Percentiles rank a stretch among this genome's conserved stretches.
Conservation (phyloP, 53 echinoderm and acorn worm species). For the Actinopyga echinites region DNA sequence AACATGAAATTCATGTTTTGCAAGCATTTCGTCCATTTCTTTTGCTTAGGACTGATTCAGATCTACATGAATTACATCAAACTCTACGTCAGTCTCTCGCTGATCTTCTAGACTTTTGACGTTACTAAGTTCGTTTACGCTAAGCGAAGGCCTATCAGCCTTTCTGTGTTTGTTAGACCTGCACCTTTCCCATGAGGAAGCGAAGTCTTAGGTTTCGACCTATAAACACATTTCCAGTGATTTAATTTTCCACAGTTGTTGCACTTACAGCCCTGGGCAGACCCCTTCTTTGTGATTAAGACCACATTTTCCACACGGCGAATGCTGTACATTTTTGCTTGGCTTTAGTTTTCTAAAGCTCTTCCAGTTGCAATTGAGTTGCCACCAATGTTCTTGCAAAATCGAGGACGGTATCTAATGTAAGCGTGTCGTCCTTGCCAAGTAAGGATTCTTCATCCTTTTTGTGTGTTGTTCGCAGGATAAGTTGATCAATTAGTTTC, state of each 20-base stretch:
- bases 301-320: neutral
- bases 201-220: neutral
- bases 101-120: too few species aligned
- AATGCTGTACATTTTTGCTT: neutral
- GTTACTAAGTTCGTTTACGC: too few species aligned
- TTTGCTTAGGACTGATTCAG: neutral
- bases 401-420: conserved; percentile 35
- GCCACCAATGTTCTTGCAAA: conserved; percentile 17
- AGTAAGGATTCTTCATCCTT: conserved; percentile 57
- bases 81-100: too few species aligned
- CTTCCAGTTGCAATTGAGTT: conserved; percentile 36
- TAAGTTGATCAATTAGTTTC: conserved; percentile 56
- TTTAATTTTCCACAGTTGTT: neutral
- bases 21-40: neutral
- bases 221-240: conserved; percentile 2
- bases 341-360: neutral
- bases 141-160: too few species aligned
- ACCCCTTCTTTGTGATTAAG: neutral
- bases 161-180: too few species aligned
- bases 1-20: neutral
- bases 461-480: conserved; percentile 52
- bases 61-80: too few species aligned
- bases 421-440: conserved; percentile 52
- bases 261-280: neutral
- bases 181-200: too few species aligned